Evolutionary conservation across 2,113 vertebrate genomes (phyloP).

Genomic region (Arizona elegans): DNA sequence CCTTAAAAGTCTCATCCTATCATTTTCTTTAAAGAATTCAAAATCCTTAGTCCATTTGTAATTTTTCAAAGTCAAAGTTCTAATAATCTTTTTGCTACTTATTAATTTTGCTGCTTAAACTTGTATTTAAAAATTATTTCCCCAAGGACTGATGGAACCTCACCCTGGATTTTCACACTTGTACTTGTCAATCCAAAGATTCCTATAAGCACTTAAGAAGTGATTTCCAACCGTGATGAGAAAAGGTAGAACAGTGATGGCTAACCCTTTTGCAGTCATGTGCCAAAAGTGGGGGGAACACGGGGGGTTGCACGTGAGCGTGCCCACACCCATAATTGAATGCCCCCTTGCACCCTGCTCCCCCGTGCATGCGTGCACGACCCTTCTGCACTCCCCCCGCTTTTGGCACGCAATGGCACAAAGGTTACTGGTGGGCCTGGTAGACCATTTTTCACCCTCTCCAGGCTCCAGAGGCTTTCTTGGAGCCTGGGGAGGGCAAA

Average conservation of each 20-base stretch:
- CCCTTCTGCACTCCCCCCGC: too few species aligned
- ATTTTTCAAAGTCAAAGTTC: not conserved
- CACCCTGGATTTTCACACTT: not conserved
- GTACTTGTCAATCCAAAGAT: not conserved
- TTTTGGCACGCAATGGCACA: too few species aligned
- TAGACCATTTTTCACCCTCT: too few species aligned
- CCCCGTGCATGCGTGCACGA: too few species aligned
- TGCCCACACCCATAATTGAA: too few species aligned
- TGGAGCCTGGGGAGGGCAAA: too few species aligned
- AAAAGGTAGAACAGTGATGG: not conserved
- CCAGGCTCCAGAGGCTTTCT: too few species aligned
- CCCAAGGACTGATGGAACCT: not conserved
- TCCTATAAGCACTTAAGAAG: not conserved
- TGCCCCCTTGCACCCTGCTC: too few species aligned
- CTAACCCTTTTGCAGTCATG: too few species aligned
- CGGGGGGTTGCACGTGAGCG: too few species aligned
- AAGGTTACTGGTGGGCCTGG: too few species aligned
- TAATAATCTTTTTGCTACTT: not conserved
- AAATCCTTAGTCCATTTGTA: not conserved
- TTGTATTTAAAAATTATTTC: not conserved
- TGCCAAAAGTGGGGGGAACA: too few species aligned
- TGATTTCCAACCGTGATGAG: not conserved
- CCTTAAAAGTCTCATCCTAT: not conserved
- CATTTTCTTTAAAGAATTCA: not conserved
- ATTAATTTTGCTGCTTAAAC: not conserved